phyloP scores from a whole-genome alignment of 2,888 invertebrate species.

The Eumerus sabulonum region DNA sequence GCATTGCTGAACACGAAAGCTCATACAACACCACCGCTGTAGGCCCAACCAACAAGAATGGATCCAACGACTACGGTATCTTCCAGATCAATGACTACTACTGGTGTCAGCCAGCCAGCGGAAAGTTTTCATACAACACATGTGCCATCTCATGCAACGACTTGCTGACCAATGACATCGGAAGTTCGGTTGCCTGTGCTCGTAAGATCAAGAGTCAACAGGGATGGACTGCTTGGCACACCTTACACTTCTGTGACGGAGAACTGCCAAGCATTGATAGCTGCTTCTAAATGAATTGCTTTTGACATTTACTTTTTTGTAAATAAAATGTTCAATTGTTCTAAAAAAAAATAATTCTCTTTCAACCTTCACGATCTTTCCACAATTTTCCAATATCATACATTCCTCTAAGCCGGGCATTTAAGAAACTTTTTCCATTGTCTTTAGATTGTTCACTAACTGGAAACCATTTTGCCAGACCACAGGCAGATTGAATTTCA shows the following conservation, averaged over 20 bases:
- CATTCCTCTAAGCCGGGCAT: too few species aligned
- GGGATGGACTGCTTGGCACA: constrained; percentile 77
- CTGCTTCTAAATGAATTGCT: constrained; percentile 72
- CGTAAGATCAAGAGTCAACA: constrained; percentile 74
- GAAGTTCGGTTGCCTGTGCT: constrained; percentile 75
- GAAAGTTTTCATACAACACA: constrained; percentile 73
- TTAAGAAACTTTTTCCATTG: too few species aligned
- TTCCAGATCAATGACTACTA: constrained; percentile 78
- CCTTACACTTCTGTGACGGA: constrained; percentile 73
- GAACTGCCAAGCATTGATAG: constrained; percentile 71
- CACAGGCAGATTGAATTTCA: too few species aligned
- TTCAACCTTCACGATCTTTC: too few species aligned
- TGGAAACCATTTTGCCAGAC: too few species aligned
- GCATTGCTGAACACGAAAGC: constrained; percentile 76
- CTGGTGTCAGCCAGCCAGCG: constrained; percentile 75
- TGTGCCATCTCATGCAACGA: constrained; percentile 75
- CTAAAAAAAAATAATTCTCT: not conserved
- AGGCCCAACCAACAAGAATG: constrained; percentile 79
- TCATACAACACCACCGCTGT: constrained; percentile 79
- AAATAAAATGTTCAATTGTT: too few species aligned
- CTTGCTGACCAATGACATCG: constrained; percentile 76
- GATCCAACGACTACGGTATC: constrained; percentile 78
- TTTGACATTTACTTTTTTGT: not conserved
- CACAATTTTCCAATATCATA: too few species aligned
- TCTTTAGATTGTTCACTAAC: too few species aligned